Evolutionary conservation across 2,888 invertebrate genomes (phyloP), one percentile per base, ranked within the genome.

Genomic region (Euphydryas editha): DNA sequence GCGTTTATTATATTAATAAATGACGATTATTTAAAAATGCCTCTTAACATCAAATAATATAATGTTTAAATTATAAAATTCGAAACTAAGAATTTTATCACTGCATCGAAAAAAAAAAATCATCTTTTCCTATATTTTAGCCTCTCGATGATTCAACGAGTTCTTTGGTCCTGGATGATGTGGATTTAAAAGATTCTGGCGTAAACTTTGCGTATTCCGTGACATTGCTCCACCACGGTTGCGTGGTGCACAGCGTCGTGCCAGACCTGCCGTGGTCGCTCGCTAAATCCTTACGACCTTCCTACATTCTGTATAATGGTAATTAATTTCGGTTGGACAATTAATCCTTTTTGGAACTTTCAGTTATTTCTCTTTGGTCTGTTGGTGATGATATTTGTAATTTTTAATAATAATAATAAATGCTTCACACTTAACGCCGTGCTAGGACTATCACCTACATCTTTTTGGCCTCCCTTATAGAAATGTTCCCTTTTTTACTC

Each of bases 131-230:
- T 8, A 15, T n/a, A 20, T 64, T 65, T 46, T 81, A 95, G 94
- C 94, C 94, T 4, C 87, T 94, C 51, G 94, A 94, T 75, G 94
- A 94, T 59, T 93, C 93, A 8, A 93, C 86, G 65, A 95, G 81
- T 81, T 94, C 83, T 76, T 91, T 85, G 78, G 92, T 80, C 81
- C 70, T 94, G 77, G 91, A 94, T 85, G 84, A 92, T 85, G 89
- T 90, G 13, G 93, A 95, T 46, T 89, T 94, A 56, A 94, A 94
- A 72, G 94, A 93, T 42, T 94, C 93, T 0, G 95, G 95, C 1
- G 97, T 97, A 4, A 96, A 97, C 85, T 96, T 97, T 83, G 97
- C 97, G 1, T 97, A 97, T 81, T 97, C 97, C 0, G 95, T 97
- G 10, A 97, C 97, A 0, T 87, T 97, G 69, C 88, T 97, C 65